Base-by-base conservation (phyloP, 2,888 invertebrate genomes). In the Pimpla rufipes region DNA sequence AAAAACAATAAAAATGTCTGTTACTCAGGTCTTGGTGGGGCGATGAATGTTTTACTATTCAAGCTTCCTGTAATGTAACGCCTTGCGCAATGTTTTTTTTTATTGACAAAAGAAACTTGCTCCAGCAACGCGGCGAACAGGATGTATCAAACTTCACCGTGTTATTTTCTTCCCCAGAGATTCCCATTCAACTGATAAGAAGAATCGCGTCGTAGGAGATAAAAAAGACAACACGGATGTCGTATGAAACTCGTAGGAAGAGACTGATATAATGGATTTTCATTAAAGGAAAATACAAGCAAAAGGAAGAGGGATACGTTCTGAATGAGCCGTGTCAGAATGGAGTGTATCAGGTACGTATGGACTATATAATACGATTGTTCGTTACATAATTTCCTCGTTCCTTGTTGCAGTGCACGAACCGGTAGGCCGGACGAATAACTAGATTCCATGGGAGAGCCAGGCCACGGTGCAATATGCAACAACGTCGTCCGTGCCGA, bases 361-460 rank as follows among this genome's bases (percentile, higher is more conserved):
- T 29, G 35, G 66, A 16, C 50, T 57, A 40, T 57, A 45, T 62
- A 23, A 45, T 45, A 45, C 67, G 45, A 83, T 79, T 83, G 82
- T 83, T 83, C 75, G 75, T 83, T 79, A 79, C 62, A 75, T 79
- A 83, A 83, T 79, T 79, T 79, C 82, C 79, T 79, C 74, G 64
- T 83, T 74, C 52, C 68, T 59, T n/a, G 50, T 62, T 64, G 42
- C 59, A 74, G 29, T 42, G 55, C 18, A 66, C 18, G 23, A 47
- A 47, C 55, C 55, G 50, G 52, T 66, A 23, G 13, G 21, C 2
- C 47, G 79, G 35, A 75, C 50, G 75, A 67, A 68, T 29, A 42
- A 80, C 45, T 45, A 73, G 42, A 59, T 73, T 73, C 59, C 59
- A 73, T 59, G 73, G 59, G 73, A 73, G 73, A 45, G 59, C 29